phyloP scores from a whole-genome alignment of 2,797 vertebrate species.

The Scolopax rusticola region DNA sequence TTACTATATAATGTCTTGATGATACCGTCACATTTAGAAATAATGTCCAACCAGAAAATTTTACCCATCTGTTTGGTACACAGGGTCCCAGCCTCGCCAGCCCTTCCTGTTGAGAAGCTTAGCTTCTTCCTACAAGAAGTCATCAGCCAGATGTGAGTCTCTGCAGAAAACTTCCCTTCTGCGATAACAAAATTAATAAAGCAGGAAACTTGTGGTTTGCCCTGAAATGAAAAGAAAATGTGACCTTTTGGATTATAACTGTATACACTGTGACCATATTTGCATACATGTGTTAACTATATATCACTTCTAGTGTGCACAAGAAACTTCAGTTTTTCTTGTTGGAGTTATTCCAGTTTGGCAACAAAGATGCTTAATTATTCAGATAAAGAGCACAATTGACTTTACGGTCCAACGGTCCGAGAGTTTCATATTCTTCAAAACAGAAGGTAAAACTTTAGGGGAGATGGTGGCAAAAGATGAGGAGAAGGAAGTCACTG shows the following conservation, averaged over 20 bases:
- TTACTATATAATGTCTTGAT: neutral
- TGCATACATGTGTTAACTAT: neutral
- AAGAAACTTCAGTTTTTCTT: neutral
- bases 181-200: neutral
- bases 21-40: conserved; percentile 10
- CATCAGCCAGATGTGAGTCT: neutral
- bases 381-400: neutral
- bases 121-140: neutral
- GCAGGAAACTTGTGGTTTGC: neutral
- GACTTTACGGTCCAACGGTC: neutral
- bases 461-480: neutral
- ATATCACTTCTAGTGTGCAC: rapidly evolving
- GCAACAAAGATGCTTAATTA: neutral
- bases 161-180: neutral
- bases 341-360: neutral
- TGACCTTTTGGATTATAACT: neutral
- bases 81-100: neutral
- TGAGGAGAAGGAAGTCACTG: neutral
- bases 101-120: neutral
- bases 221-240: neutral
- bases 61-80: neutral
- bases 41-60: neutral
- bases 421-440: neutral
- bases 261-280: neutral
- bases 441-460: neutral